phyloP scores from a whole-genome alignment of 2,888 invertebrate genomes.

The Pyrrhosoma nymphula region DNA sequence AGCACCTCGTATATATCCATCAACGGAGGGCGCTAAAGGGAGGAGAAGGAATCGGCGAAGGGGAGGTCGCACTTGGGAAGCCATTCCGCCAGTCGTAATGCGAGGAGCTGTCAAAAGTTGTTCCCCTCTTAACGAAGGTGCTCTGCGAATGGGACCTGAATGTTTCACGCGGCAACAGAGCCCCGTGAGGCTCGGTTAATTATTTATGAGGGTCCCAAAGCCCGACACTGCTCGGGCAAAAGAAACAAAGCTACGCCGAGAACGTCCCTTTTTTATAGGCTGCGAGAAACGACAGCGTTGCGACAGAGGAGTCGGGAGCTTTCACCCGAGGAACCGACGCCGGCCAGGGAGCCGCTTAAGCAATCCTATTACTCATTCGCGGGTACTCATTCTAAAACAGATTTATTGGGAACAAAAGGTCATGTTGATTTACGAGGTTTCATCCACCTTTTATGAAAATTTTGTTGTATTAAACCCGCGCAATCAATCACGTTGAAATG shows the following conservation, averaged over 20 bases:
- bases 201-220: conserved; percentile 3
- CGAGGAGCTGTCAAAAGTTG: not conserved
- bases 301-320: not conserved
- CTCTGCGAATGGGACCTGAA: not conserved
- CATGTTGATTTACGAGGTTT: not conserved
- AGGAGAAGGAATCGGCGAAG: not conserved
- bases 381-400: not conserved
- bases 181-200: not conserved
- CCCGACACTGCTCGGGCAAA: not conserved
- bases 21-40: not conserved
- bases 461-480: not conserved
- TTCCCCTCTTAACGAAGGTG: conserved; percentile 18
- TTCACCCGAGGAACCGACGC: not conserved
- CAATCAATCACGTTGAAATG: not conserved
- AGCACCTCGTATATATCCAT: not conserved
- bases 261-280: not conserved
- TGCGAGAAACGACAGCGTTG: not conserved
- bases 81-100: not conserved
- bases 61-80: not conserved
- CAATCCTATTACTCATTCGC: not conserved
- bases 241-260: not conserved
- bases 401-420: not conserved
- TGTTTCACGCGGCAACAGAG: not conserved
- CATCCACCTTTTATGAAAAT: not conserved
- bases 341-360: not conserved